A percentile compares a stretch with the other conserved stretches of the same genome.
phyloP scores from a whole-genome alignment of 2,113 vertebrate species.

The Cacatua alba region DNA sequence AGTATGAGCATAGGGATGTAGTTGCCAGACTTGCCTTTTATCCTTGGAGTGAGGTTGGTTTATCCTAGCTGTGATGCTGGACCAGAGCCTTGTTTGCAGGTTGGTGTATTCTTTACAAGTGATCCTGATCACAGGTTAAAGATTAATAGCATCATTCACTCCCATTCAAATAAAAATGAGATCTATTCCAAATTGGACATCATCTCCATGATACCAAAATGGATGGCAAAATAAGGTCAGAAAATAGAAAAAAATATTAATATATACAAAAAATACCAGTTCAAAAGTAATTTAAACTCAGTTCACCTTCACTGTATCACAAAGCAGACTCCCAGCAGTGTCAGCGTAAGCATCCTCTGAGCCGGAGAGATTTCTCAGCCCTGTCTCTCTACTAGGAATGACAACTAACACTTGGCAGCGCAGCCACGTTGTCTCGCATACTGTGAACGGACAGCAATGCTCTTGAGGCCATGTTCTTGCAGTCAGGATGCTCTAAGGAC shows the following conservation, averaged over 20 bases:
- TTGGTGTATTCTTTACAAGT: not conserved
- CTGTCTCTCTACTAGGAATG: not conserved
- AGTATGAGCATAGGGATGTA: not conserved
- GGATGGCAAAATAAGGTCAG: not conserved
- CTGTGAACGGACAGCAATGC: not conserved
- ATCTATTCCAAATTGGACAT: not conserved
- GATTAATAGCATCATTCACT: not conserved
- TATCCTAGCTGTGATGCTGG: not conserved
- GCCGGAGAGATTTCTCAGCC: not conserved
- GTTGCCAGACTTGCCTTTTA: not conserved
- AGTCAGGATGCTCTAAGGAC: not conserved
- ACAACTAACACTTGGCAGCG: not conserved
- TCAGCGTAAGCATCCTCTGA: not conserved
- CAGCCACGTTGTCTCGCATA: not conserved
- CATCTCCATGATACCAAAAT: accelerated
- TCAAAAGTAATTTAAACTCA: not conserved
- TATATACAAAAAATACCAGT: not conserved
- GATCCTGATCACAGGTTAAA: not conserved
- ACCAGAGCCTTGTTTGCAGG: not conserved
- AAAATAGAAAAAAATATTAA: not conserved
- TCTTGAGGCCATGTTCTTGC: not conserved
- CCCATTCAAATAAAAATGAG: not conserved
- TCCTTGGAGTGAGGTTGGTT: not conserved
- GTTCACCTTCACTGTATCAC: not conserved
- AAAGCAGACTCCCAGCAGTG: not conserved